Percentiles rank a stretch among this genome's conserved stretches.
Evolutionary conservation across 2,113 vertebrate species (phyloP).

Genomic region (Terrapene triunguis): DNA sequence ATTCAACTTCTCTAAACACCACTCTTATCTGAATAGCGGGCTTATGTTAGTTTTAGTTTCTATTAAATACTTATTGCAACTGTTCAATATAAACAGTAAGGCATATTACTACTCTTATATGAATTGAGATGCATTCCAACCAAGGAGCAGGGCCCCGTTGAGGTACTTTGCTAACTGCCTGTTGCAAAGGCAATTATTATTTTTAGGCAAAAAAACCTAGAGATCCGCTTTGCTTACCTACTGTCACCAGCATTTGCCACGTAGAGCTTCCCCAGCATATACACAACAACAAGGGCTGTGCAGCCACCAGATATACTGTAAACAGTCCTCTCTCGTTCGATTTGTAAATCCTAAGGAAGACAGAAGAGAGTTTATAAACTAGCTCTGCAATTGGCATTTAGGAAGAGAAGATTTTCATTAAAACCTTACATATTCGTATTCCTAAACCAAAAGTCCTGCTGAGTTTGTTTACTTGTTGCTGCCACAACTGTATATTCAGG

Average conservation of each 20-base stretch:
- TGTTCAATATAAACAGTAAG: background rate
- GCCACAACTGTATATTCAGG: background rate
- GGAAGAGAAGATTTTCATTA: background rate
- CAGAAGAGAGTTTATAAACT: background rate
- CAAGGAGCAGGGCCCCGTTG: background rate
- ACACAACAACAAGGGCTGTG: constrained; percentile 92
- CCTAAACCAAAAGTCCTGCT: background rate
- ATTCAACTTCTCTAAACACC: background rate
- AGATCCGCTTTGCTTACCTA: constrained; percentile 83
- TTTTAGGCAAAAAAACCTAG: background rate
- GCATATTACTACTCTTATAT: background rate
- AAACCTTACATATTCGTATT: background rate
- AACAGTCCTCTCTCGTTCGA: constrained; percentile 88
- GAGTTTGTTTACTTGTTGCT: background rate
- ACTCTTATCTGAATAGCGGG: background rate
- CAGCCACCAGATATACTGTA: constrained; percentile 94
- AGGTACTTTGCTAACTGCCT: background rate
- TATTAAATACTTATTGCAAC: background rate
- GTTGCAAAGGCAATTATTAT: background rate
- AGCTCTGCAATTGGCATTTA: background rate
- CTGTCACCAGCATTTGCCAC: constrained; percentile 97
- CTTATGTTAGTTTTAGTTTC: background rate
- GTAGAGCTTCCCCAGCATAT: constrained; percentile 93
- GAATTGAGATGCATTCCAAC: background rate
- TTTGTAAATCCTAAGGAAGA: constrained; percentile 89